Percentiles rank a stretch among this genome's conserved stretches.
Evolutionary conservation across 1,140 invertebrate species (phyloP).

Genomic region (Coptotermes formosanus): DNA sequence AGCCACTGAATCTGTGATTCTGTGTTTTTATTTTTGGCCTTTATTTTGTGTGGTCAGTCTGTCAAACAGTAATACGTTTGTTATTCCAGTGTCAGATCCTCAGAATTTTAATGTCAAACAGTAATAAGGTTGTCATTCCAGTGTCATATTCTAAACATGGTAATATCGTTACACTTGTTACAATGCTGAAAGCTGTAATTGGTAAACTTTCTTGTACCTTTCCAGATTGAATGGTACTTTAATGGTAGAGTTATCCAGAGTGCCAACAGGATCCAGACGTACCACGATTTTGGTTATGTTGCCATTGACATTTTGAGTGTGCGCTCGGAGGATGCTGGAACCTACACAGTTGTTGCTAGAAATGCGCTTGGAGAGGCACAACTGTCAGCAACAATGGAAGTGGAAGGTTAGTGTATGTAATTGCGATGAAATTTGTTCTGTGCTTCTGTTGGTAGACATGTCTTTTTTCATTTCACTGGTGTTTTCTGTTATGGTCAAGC

Average conservation of each 20-base stretch:
- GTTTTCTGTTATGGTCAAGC: no score
- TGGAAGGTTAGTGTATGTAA: constrained; percentile 72
- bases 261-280: constrained; percentile 85
- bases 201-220: constrained; percentile 25
- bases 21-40: no score
- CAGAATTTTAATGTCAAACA: background rate
- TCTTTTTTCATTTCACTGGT: no score
- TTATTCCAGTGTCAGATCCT: background rate
- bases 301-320: constrained; percentile 90
- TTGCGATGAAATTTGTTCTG: no score
- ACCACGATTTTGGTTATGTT: constrained; percentile 94
- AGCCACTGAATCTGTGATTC: no score
- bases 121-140: background rate
- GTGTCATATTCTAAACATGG: background rate
- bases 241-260: constrained; percentile 81
- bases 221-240: constrained; percentile 83
- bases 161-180: background rate
- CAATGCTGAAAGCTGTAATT: background rate
- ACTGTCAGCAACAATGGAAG: constrained; percentile 74
- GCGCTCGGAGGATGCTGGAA: constrained; percentile 78
- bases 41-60: no score
- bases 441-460: no score
- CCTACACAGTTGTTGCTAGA: constrained; percentile 85
- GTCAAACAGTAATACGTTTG: background rate
- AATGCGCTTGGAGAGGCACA: constrained; percentile 84